Evolutionary conservation across 1,140 invertebrate species (phyloP).

Genomic region (Idris sp.): DNA sequence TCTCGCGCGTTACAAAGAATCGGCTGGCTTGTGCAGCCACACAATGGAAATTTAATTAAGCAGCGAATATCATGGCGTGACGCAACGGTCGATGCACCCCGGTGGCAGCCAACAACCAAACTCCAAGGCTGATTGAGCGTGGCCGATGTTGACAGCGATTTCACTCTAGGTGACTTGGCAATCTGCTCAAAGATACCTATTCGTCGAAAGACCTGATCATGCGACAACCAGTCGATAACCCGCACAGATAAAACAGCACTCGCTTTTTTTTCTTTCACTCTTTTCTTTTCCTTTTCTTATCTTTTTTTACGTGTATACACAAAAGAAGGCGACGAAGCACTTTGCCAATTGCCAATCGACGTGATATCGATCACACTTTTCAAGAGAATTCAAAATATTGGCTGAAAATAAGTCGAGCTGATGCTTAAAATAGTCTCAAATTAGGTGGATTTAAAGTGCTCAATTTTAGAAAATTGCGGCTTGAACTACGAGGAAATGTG

Average conservation of each 20-base stretch:
- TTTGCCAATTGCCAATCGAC: constrained; percentile 29
- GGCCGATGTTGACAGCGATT: constrained; percentile 49
- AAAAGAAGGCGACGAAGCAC: constrained; percentile 23
- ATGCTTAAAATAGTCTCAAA: too few relatives aligned
- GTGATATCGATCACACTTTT: constrained; percentile 22
- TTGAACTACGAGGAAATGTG: too few relatives aligned
- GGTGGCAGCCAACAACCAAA: constrained; percentile 47
- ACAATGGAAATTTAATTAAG: constrained; percentile 65
- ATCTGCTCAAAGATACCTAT: constrained; percentile 18
- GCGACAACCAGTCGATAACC: constrained; percentile 41
- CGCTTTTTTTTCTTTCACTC: too few relatives aligned
- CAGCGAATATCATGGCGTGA: constrained; percentile 61
- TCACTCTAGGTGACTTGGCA: constrained; percentile 54
- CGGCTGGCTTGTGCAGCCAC: constrained; percentile 36
- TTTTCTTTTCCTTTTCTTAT: too few relatives aligned
- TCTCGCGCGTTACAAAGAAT: constrained; percentile 56
- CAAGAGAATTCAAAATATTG: too few relatives aligned
- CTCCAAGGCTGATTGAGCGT: constrained; percentile 55
- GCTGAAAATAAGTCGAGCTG: too few relatives aligned
- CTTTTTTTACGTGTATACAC: constrained; percentile 15
- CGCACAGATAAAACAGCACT: constrained; percentile 27
- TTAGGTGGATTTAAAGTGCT: too few relatives aligned
- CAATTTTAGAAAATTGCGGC: too few relatives aligned
- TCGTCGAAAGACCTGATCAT: constrained; percentile 19
- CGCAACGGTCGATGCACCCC: constrained; percentile 60